These are phyloP conservation scores for Anguilla megastoma DNA, from an alignment of 2,797 vertebrate genomes.

Conservation along the genomic window DNA sequence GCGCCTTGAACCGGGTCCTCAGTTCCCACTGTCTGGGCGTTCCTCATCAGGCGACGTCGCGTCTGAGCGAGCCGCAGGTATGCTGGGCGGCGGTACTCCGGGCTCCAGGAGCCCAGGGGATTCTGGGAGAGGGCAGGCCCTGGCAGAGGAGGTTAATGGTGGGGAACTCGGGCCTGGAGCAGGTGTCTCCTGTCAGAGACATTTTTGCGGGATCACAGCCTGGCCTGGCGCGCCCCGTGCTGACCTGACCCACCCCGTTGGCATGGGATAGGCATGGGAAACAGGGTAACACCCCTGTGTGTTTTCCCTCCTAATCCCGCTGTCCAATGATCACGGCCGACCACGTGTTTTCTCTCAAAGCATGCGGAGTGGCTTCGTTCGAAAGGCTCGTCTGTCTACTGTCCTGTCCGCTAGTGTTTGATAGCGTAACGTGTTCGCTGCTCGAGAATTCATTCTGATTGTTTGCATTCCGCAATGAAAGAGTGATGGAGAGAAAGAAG, in stretches of 20 bases:
- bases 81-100: slow-evolving; percentile 61
- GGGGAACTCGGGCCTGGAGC: slow-evolving; percentile 41
- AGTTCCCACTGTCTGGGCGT: slow-evolving; percentile 46
- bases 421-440: background rate
- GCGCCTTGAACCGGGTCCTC: slow-evolving; percentile 20
- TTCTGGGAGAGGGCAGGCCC: slow-evolving; percentile 11
- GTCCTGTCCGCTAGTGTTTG: slow-evolving; percentile 7
- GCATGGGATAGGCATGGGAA: background rate
- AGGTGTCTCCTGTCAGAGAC: slow-evolving; percentile 63
- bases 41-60: slow-evolving; percentile 69
- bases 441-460: slow-evolving; percentile 2
- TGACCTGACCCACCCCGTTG: slow-evolving; percentile 16
- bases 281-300: background rate
- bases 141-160: slow-evolving; percentile 49
- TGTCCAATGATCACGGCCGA: slow-evolving; percentile 22
- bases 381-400: background rate
- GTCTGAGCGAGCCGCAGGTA: slow-evolving; percentile 68
- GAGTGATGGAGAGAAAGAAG: slow-evolving; percentile 3
- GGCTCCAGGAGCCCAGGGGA: slow-evolving; percentile 41
- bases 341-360: slow-evolving; percentile 42
- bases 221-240: slow-evolving; percentile 33
- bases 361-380: background rate
- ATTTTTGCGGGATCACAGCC: background rate
- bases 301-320: slow-evolving; percentile 8
- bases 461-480: slow-evolving; percentile 29